phyloP scores from a whole-genome alignment of 30 jellyfish, hydroid and myxozoan species.

The Turritopsis rubra region DNA sequence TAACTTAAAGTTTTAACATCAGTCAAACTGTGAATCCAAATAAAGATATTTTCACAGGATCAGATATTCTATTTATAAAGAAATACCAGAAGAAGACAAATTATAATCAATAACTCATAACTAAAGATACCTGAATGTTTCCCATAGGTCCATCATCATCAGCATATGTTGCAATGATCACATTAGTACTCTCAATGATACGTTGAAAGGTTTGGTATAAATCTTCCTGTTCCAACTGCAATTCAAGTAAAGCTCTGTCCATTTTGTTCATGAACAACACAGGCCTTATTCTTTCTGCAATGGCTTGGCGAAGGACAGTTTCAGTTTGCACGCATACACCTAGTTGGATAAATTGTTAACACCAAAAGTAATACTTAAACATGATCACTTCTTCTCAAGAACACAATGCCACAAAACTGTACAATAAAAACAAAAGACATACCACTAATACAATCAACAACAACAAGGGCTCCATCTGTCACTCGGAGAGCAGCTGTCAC shows the following conservation, averaged over 20 bases:
- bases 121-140: constrained; percentile 42
- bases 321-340: constrained; percentile 99
- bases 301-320: constrained; percentile 99
- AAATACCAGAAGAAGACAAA: too few relatives aligned
- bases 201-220: constrained; percentile 87
- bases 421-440: constrained; percentile 19
- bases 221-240: constrained; percentile 94
- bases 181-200: constrained; percentile 97
- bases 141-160: constrained; percentile 99
- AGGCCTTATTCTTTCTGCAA: constrained; percentile 96
- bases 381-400: not conserved
- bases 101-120: too few relatives aligned
- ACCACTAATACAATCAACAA: constrained; percentile 99
- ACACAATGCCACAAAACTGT: not conserved
- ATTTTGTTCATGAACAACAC: constrained; percentile 98
- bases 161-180: constrained; percentile 89
- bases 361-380: not conserved
- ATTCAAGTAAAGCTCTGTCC: constrained; percentile 98
- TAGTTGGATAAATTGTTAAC: too few relatives aligned
- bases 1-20: too few relatives aligned
- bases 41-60: too few relatives aligned
- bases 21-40: too few relatives aligned
- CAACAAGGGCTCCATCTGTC: constrained; percentile 99
- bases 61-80: too few relatives aligned
- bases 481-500: constrained; percentile 99